Conservation (phyloP, 2,888 invertebrate genomes). For the Lomographa bimaculata region DNA sequence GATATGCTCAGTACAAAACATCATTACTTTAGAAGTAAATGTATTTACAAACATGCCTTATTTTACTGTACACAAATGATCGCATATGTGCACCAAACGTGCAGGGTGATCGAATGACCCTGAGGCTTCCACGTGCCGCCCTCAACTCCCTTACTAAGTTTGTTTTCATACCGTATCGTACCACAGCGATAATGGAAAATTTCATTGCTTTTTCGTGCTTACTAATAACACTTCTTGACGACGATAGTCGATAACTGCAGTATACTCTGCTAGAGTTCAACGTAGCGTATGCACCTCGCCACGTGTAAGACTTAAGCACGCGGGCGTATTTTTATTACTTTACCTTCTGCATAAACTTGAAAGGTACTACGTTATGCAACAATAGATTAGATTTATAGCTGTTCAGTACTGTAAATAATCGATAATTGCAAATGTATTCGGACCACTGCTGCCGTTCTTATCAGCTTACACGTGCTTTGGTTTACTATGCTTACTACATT, state of each 20-base stretch:
- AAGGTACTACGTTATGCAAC: conserved; percentile 55
- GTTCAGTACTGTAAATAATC: conserved; percentile 59
- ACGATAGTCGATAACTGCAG: conserved; percentile 55
- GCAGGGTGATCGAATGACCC: conserved; percentile 39
- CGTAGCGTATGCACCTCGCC: conserved; percentile 36
- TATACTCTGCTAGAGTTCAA: conserved; percentile 39
- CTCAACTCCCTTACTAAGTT: conserved; percentile 42
- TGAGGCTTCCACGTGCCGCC: conserved; percentile 53
- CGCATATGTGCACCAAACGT: conserved; percentile 30
- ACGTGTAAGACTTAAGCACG: conserved; percentile 55
- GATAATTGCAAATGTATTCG: conserved; percentile 47
- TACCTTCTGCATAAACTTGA: conserved; percentile 25
- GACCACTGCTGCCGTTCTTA: conserved; percentile 50
- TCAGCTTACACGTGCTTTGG: conserved; percentile 63
- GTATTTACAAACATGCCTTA: conserved; percentile 1
- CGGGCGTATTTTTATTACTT: conserved; percentile 40
- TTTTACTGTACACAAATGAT: too few relatives aligned
- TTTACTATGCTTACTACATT: conserved; percentile 48
- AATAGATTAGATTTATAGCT: conserved; percentile 52
- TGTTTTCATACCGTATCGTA: conserved; percentile 56
- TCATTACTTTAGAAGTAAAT: too few relatives aligned
- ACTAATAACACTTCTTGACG: conserved; percentile 58
- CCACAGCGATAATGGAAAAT: conserved; percentile 60
- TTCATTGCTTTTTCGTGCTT: conserved; percentile 68
- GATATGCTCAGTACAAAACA: too few relatives aligned